Base-by-base conservation (phyloP, 2,888 invertebrate genomes). In the Caenorhabditis parvicauda region DNA sequence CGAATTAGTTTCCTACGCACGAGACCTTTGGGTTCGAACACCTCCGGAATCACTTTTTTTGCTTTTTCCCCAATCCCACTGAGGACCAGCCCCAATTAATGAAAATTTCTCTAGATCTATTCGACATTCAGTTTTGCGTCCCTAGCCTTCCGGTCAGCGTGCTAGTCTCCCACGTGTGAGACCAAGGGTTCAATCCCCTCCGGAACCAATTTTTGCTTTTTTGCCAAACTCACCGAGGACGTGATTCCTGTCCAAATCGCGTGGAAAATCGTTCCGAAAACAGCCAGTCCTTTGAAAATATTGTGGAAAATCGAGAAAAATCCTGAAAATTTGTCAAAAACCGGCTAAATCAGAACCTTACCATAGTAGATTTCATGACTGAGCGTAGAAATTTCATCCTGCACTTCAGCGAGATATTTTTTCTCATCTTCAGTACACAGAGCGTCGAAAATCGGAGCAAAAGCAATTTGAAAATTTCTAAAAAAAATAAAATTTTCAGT, bases 361-460 rank as follows among this genome's bases (percentile, higher is more conserved):
- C 59, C 54, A 1, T 41, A 9, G 7, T 48, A 35, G 0, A 66
- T 54, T 35, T 66, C 54, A 32, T 56, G 52, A 5, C 54, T 45
- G 17, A 66, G 35, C 28, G 46, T 42, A 14, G 32, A 39, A 48
- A 57, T 60, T 35, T 62, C 59, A 35, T 46, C 44, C 14, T 54
- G 39, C 3, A 66, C 51, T 12, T 63, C 54, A 2, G 47, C 47
- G 21, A 66, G 53, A 37, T 47, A 21, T 5, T 43, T 46, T 6
- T 52, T 49, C 22, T 61, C 56, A 5, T 46, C 47, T 41, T 44
- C 45, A n/a, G n/a, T n/a, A 21, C 67, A 67, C 35, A 67, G 49
- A 29, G 67, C 67, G 39, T 67, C 58, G 42, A 67, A 67, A 5
- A 67, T 27, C 7, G 67, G 67, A 2, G 57, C 37, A 35, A 67